Base-by-base conservation (phyloP, 2,113 vertebrate species). In the Chlamydotis undulata region DNA sequence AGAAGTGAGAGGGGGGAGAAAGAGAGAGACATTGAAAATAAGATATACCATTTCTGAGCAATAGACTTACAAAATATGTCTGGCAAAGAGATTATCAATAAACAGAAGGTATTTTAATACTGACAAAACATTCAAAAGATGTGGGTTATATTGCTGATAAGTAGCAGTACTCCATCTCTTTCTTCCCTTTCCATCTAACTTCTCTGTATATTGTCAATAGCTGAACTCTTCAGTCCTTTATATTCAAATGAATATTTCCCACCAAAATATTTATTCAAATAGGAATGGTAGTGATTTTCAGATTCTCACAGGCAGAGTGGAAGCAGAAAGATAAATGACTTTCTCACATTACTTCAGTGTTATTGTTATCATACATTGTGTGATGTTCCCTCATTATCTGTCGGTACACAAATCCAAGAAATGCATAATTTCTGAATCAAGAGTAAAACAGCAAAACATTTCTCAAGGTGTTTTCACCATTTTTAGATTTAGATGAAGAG, bases 251-350 rank as follows among this genome's bases (percentile, higher is more conserved):
- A 98, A 97, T 94, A 71, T 96, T 97, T 97, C 93, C 94, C 94
- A 96, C 96, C 96, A 97, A 97, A 97, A 97, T 97, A 97, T 97
- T 97, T 98, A 97, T 98, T 98, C 96, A 97, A 94, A 98, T 92
- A 57, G 87, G 91, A 97, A 97, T 94, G 93, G 94, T 97, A 97
- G 94, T 97, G 96, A 98, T 98, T 97, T 98, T 97, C 96, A 94
- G 92, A 98, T 96, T 97, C 95, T 97, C 89, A 87, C 96, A 93
- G 79, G 91, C 96, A 94, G 95, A 97, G 93, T 74, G 92, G 93
- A 96, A 98, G 95, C 81, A 83, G 96, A 96, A 97, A 98, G 96
- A 98, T 97, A 98, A 98, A 98, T 61, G 25, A 95, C 96, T 97
- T 97, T 97, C 96, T 97, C 95, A 92, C 95, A 93, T 97, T 97